A percentile compares a stretch with the other conserved stretches of the same genome.
Conservation (phyloP, 2,888 invertebrate genomes). For the Drosophila pegasa region DNA sequence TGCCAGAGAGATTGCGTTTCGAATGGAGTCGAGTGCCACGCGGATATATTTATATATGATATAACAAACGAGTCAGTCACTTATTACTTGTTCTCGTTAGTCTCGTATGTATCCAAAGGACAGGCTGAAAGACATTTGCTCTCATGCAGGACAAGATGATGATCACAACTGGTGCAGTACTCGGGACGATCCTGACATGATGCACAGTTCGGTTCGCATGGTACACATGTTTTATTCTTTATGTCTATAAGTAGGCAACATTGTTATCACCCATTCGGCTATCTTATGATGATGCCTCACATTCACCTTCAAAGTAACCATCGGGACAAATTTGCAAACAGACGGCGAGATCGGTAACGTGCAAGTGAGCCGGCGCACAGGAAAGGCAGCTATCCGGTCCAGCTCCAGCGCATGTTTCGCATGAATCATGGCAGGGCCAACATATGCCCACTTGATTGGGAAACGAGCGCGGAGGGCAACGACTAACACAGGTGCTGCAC, state of each 20-base stretch:
- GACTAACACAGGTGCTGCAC: constrained; percentile 91
- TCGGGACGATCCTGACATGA: constrained; percentile 93
- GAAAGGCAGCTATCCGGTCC: constrained; percentile 94
- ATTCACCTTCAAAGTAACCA: constrained; percentile 93
- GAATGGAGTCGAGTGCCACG: too few relatives aligned
- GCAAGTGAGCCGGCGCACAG: constrained; percentile 93
- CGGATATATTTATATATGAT: neutral
- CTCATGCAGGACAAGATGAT: constrained; percentile 92
- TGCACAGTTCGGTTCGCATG: constrained; percentile 94
- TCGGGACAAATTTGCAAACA: constrained; percentile 95
- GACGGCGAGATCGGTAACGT: constrained; percentile 93
- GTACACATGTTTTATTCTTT: constrained; percentile 91
- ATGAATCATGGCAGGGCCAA: constrained; percentile 95
- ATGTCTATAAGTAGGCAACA: constrained; percentile 85
- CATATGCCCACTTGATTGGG: constrained; percentile 92
- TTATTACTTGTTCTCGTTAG: constrained; percentile 91
- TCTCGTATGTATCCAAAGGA: constrained; percentile 92
- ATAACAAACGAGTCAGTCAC: too few relatives aligned
- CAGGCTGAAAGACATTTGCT: constrained; percentile 94
- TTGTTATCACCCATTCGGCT: neutral
- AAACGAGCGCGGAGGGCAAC: constrained; percentile 93
- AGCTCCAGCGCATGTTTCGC: constrained; percentile 94
- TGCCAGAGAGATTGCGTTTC: too few relatives aligned
- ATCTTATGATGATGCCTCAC: neutral
- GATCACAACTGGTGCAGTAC: constrained; percentile 94